phyloP scores from a whole-genome alignment of 2,888 invertebrate species.

The Ennomos quercinarius region DNA sequence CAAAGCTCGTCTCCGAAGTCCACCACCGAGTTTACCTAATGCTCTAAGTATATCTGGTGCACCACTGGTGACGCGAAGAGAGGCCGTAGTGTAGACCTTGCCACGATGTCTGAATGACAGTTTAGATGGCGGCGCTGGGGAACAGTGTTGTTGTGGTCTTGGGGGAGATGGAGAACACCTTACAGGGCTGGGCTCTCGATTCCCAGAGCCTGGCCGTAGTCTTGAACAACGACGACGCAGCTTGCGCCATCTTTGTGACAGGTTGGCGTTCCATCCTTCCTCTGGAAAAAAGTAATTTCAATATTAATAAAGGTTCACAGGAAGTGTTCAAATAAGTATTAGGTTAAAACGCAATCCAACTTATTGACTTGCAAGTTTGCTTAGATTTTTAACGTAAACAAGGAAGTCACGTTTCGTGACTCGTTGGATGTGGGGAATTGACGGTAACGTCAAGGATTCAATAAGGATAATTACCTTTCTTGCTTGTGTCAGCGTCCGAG shows the following conservation, averaged over 20 bases:
- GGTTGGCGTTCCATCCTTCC: constrained; percentile 90
- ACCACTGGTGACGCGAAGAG: constrained; percentile 81
- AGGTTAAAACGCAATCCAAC: constrained; percentile 13
- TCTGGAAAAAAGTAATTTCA: constrained; percentile 78
- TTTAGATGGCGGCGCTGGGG: constrained; percentile 78
- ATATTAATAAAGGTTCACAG: neutral
- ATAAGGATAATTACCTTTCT: constrained; percentile 71
- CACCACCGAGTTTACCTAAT: constrained; percentile 89
- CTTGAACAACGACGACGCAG: constrained; percentile 89
- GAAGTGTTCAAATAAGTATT: constrained; percentile 1
- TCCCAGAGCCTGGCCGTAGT: constrained; percentile 87
- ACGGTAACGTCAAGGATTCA: no score
- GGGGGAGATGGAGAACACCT: constrained; percentile 86
- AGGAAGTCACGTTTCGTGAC: constrained; percentile 19
- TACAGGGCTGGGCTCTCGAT: constrained; percentile 82
- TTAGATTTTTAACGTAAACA: constrained; percentile 29
- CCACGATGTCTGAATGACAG: constrained; percentile 80
- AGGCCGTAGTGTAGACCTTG: constrained; percentile 81
- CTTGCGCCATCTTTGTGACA: constrained; percentile 91
- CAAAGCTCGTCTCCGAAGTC: constrained; percentile 87
- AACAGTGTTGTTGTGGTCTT: constrained; percentile 77
- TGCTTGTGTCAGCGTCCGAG: constrained; percentile 86
- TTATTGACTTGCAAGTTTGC: constrained; percentile 27
- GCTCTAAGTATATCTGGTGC: constrained; percentile 89
- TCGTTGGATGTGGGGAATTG: no score